A percentile compares a stretch with the other conserved stretches of the same genome.
phyloP scores from a whole-genome alignment of 1,140 invertebrate species.

The Papilio polytes region DNA sequence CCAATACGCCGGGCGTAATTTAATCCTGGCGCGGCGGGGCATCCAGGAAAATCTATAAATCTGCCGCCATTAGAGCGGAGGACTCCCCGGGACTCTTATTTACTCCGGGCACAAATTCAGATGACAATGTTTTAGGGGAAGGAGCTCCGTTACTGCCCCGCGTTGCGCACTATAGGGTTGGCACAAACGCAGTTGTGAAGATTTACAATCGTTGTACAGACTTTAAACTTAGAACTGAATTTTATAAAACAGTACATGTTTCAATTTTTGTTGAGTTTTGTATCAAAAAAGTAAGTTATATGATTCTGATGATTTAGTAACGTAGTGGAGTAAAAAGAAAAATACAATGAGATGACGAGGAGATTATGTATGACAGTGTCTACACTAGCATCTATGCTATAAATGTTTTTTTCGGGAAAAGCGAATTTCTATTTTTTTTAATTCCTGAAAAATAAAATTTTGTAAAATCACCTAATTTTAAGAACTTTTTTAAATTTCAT shows the following conservation, averaged over 20 bases:
- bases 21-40: slow-evolving; percentile 76
- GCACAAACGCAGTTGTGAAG: slow-evolving; percentile 29
- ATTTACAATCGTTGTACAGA: not conserved
- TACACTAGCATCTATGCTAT: too few relatives aligned
- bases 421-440: too few relatives aligned
- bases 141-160: slow-evolving; percentile 76
- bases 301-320: too few relatives aligned
- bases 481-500: too few relatives aligned
- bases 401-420: too few relatives aligned
- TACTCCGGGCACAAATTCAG: slow-evolving; percentile 83
- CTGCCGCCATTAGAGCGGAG: slow-evolving; percentile 79
- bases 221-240: not conserved
- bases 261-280: too few relatives aligned
- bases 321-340: too few relatives aligned
- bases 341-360: too few relatives aligned
- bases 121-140: slow-evolving; percentile 84
- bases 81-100: slow-evolving; percentile 82
- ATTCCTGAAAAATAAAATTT: too few relatives aligned
- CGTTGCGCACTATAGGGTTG: slow-evolving; percentile 63
- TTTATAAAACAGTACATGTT: not conserved
- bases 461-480: too few relatives aligned
- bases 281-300: too few relatives aligned
- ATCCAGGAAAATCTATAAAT: slow-evolving; percentile 83
- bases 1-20: slow-evolving; percentile 79
- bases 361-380: too few relatives aligned